Evolutionary conservation across 2,888 invertebrate genomes (phyloP).

Genomic region (Cataglyphis altisquamis): DNA sequence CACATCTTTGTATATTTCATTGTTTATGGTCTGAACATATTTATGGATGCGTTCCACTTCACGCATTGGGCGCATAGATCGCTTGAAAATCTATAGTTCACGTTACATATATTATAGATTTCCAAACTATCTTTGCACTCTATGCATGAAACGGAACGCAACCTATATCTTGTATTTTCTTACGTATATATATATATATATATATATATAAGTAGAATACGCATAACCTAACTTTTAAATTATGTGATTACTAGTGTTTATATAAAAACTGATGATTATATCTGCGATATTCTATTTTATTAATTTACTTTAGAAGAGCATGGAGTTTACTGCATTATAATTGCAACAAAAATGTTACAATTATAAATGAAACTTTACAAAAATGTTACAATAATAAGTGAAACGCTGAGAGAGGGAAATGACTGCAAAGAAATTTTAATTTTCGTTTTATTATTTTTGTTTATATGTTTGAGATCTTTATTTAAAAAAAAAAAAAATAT

Average conservation of each 20-base stretch:
- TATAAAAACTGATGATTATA: background rate
- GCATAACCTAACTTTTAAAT: background rate
- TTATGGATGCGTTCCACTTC: background rate
- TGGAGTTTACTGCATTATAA: background rate
- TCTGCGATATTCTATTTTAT: background rate
- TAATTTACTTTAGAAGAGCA: background rate
- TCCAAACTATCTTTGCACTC: no score
- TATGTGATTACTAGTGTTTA: constrained; percentile 4
- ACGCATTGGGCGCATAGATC: no score
- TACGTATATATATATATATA: no score
- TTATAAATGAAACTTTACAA: background rate
- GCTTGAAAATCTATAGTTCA: no score
- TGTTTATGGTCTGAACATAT: no score
- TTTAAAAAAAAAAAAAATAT: background rate
- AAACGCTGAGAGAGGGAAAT: background rate
- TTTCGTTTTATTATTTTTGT: background rate
- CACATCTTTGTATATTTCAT: no score
- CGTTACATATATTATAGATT: no score
- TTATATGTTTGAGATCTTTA: background rate
- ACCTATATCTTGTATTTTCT: no score
- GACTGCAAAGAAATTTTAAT: background rate
- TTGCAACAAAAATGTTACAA: background rate
- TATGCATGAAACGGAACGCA: no score
- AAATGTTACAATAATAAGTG: background rate
- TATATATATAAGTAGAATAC: background rate